Percentiles rank a stretch among this genome's conserved stretches.
Conservation (phyloP, 2,113 vertebrate species). For the Anoplopoma fimbria region DNA sequence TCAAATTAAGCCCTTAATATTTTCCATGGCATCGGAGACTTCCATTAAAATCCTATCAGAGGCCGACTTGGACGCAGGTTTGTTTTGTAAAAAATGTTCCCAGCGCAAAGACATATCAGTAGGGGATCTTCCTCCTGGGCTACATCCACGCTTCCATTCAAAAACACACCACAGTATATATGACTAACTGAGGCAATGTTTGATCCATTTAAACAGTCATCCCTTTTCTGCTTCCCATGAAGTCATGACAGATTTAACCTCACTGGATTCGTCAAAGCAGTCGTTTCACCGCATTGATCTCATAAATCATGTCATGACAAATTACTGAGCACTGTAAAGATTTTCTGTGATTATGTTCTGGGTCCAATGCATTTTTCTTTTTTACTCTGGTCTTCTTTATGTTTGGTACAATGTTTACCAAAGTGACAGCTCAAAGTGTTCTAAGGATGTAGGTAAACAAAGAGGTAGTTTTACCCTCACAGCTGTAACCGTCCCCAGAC, state of each 20-base stretch:
- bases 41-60: conserved; percentile 81
- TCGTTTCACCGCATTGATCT: conserved; percentile 67
- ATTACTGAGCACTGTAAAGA: conserved; percentile 56
- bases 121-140: conserved; percentile 72
- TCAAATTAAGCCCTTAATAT: conserved; percentile 77
- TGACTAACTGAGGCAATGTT: conserved; percentile 64
- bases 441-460: conserved; percentile 12
- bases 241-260: conserved; percentile 75
- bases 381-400: background rate
- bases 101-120: conserved; percentile 61
- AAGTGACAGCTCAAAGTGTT: conserved; percentile 9
- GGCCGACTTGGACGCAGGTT: conserved; percentile 53
- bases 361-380: conserved; percentile 16
- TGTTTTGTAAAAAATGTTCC: conserved; percentile 72
- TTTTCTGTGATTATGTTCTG: conserved; percentile 54
- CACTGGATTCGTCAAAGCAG: conserved; percentile 62
- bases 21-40: conserved; percentile 76
- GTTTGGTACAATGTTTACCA: background rate
- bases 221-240: conserved; percentile 74
- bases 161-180: conserved; percentile 58
- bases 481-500: conserved; percentile 73
- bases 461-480: conserved; percentile 79
- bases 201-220: conserved; percentile 69
- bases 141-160: conserved; percentile 63
- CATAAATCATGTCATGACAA: conserved; percentile 74